A percentile compares a stretch with the other conserved stretches of the same genome.
phyloP scores from a whole-genome alignment of 2,113 vertebrate genomes.

The Astur gentilis region DNA sequence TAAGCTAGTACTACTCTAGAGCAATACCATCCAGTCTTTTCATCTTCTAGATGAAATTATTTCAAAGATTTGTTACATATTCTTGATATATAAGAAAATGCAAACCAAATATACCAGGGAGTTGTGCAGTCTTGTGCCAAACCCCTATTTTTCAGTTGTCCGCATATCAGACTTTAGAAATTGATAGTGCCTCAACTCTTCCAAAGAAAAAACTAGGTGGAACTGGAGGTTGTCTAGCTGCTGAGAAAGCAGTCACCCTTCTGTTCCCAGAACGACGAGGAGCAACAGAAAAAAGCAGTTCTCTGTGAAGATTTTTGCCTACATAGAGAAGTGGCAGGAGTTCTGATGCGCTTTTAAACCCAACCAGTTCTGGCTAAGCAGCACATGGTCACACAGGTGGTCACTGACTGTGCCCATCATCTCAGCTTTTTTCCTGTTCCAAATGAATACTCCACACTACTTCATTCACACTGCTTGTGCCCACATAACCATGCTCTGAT shows the following conservation, averaged over 20 bases:
- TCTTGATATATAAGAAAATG: background rate
- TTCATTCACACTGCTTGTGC: background rate
- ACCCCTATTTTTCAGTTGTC: background rate
- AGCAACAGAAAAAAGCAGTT: background rate
- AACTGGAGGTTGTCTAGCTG: background rate
- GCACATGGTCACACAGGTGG: background rate
- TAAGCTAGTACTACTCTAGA: background rate
- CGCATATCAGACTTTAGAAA: fast-evolving
- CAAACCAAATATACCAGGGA: background rate
- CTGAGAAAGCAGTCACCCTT: background rate
- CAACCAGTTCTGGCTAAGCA: background rate
- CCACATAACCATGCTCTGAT: background rate
- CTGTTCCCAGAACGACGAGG: fast-evolving
- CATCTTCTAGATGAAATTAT: background rate
- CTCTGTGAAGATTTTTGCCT: background rate
- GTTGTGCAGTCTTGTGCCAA: background rate
- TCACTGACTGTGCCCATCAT: background rate
- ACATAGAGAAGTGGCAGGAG: background rate
- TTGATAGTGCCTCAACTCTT: background rate
- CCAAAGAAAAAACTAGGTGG: background rate
- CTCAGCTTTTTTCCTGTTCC: background rate
- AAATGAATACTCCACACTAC: background rate
- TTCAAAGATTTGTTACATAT: background rate
- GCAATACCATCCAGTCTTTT: background rate
- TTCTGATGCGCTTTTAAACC: background rate